phyloP scores from a whole-genome alignment of 2,888 invertebrate species.

The Nematopogon swammerdamellus region DNA sequence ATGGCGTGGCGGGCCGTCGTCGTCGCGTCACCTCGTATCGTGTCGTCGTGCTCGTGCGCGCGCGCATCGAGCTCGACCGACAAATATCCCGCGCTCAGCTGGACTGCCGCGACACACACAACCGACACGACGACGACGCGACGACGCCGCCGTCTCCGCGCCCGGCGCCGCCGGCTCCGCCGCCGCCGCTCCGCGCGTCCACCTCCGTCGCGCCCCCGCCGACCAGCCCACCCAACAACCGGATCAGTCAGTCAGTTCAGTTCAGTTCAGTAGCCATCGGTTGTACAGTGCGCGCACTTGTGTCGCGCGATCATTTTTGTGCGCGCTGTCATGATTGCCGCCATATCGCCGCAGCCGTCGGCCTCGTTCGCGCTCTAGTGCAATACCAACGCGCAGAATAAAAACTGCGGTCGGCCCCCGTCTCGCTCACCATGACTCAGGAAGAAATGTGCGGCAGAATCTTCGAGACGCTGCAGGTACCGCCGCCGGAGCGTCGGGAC shows the following conservation, averaged over 20 bases:
- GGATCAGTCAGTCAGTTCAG: conserved; percentile 5
- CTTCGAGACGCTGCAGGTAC: conserved; percentile 29
- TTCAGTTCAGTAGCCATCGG: conserved; percentile 16
- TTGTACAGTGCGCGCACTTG: conserved; percentile 4
- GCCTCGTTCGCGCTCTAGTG: conserved; percentile 27
- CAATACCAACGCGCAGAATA: conserved; percentile 17
- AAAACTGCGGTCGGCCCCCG: conserved; percentile 11
- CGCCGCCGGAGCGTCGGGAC: conserved; percentile 25
- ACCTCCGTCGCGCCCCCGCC: neutral
- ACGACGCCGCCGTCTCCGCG: neutral
- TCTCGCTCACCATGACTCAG: conserved; percentile 35
- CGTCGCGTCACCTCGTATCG: too few species aligned
- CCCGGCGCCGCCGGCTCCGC: neutral
- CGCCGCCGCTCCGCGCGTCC: conserved; percentile 12
- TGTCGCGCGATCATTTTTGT: neutral
- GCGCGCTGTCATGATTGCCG: conserved; percentile 35
- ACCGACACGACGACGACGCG: too few species aligned
- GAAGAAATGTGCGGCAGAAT: conserved; percentile 32
- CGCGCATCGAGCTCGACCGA: too few species aligned
- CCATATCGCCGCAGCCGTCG: conserved; percentile 19
- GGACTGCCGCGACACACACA: too few species aligned
- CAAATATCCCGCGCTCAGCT: too few species aligned
- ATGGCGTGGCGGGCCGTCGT: too few species aligned
- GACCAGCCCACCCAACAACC: conserved; percentile 13
- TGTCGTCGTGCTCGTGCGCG: too few species aligned